Evolutionary conservation across 2,113 vertebrate species (phyloP).

Genomic region (Erythrocebus patas): DNA sequence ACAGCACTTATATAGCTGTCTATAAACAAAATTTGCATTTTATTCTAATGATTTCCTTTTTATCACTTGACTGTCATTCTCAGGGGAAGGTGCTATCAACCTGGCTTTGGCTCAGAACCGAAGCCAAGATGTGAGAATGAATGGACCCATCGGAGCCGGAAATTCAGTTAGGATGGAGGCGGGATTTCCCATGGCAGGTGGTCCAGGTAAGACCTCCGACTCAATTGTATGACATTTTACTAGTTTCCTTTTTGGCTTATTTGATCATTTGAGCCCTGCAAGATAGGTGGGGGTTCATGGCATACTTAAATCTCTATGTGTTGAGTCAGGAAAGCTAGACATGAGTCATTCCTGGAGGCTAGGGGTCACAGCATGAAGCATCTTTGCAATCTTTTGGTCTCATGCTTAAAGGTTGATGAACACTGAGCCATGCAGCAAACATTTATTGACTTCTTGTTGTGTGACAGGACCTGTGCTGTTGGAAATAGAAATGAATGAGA

Average conservation of each 20-base stretch:
- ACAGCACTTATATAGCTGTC: background rate
- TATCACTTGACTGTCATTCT: constrained; percentile 58
- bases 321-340: constrained; percentile 27
- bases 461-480: constrained; percentile 12
- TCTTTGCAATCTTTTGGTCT: background rate
- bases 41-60: constrained; percentile 52
- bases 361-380: background rate
- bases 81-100: constrained; percentile 98
- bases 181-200: constrained; percentile 90
- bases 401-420: background rate
- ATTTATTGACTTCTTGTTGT: background rate
- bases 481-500: constrained; percentile 38
- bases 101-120: constrained; percentile 92
- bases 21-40: constrained; percentile 33
- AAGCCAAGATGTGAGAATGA: constrained; percentile 94
- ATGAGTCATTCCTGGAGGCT: background rate
- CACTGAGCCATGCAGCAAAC: background rate
- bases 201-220: constrained; percentile 85
- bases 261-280: constrained; percentile 30
- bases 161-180: constrained; percentile 92
- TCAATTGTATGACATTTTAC: constrained; percentile 34
- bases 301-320: constrained; percentile 14
- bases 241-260: constrained; percentile 25
- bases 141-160: constrained; percentile 91
- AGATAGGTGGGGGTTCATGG: background rate